phyloP scores from a whole-genome alignment of 2,113 vertebrate genomes.

The Paraplagusia blochii region DNA sequence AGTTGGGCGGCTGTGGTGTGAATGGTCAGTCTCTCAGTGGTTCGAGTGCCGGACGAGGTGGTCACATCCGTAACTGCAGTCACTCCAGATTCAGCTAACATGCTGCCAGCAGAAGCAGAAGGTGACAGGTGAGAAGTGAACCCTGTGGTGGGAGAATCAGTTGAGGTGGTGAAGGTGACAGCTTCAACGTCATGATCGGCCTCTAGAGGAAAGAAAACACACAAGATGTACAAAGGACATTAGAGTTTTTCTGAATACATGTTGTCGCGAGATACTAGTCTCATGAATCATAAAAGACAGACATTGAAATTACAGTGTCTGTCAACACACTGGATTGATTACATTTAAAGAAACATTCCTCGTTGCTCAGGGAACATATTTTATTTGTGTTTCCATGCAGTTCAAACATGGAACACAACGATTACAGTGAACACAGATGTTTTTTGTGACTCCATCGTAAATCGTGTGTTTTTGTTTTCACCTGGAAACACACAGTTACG shows the following conservation, averaged over 20 bases:
- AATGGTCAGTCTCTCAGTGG: conserved; percentile 15
- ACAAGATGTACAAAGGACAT: background rate
- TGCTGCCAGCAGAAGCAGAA: conserved; percentile 13
- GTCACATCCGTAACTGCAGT: conserved; percentile 20
- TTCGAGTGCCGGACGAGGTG: conserved; percentile 3
- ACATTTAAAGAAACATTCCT: too few relatives aligned
- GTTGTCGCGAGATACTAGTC: background rate
- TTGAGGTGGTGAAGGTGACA: conserved; percentile 7
- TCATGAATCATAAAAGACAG: too few relatives aligned
- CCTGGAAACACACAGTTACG: too few relatives aligned
- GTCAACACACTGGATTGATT: too few relatives aligned
- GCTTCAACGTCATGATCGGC: background rate
- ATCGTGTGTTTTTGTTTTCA: too few relatives aligned
- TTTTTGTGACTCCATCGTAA: too few relatives aligned
- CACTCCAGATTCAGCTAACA: conserved; percentile 5
- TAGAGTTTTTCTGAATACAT: background rate
- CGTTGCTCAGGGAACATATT: too few relatives aligned
- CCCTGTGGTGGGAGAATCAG: conserved; percentile 23
- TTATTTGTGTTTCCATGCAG: too few relatives aligned
- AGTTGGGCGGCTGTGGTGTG: conserved; percentile 27
- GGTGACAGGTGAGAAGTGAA: conserved; percentile 14
- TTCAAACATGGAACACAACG: too few relatives aligned
- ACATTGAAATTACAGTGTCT: too few relatives aligned
- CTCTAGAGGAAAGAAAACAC: conserved; percentile 48
- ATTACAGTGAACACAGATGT: background rate